phyloP scores from a whole-genome alignment of 2,888 invertebrate species.

The Machimus atricapillus region DNA sequence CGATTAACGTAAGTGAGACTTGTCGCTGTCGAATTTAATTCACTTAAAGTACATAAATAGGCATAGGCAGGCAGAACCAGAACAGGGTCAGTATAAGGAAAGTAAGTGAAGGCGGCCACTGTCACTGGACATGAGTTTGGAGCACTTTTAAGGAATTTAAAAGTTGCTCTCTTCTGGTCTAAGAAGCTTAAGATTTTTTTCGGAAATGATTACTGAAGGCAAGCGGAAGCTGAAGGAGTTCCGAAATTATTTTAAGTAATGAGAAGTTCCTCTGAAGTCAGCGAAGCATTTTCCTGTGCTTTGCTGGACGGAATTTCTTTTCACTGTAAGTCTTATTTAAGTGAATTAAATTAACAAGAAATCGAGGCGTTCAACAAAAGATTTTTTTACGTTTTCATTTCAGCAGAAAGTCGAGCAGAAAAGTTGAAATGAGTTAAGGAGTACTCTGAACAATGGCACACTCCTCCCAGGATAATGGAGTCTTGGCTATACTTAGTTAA shows the following conservation, averaged over 20 bases:
- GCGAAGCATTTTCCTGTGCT: background rate
- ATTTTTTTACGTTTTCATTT: background rate
- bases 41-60: background rate
- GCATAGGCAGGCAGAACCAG: background rate
- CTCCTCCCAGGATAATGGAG: background rate
- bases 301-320: background rate
- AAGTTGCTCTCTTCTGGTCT: background rate
- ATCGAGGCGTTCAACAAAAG: slow-evolving; percentile 5
- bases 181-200: background rate
- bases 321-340: background rate
- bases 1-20: background rate
- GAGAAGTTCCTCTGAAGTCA: background rate
- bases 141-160: background rate
- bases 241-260: background rate
- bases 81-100: background rate
- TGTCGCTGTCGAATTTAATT: background rate
- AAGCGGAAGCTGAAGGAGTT: background rate
- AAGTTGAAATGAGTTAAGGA: slow-evolving; percentile 10
- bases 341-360: slow-evolving; percentile 1
- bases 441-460: background rate
- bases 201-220: background rate
- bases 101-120: background rate
- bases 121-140: background rate
- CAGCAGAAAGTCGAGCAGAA: background rate
- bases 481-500: background rate